Percentiles rank a stretch among this genome's conserved stretches.
These are phyloP conservation scores for Torymus auratus DNA, from an alignment of 2,888 invertebrate species.

Conservation along the genomic window DNA sequence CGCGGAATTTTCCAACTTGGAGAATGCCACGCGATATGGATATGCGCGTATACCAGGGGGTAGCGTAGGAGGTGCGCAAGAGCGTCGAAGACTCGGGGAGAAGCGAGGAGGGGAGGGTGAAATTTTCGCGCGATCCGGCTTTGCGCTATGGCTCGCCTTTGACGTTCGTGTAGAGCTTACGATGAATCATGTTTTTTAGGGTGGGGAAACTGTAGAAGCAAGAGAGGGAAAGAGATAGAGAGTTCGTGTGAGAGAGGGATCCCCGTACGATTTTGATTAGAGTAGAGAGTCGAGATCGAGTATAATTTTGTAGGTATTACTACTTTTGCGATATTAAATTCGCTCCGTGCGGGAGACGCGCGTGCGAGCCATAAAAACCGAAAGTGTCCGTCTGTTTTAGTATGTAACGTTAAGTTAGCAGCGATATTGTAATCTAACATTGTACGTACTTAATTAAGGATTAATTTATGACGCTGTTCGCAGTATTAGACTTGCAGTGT, in stretches of 20 bases:
- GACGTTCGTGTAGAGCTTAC: no score
- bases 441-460: constrained; percentile 52
- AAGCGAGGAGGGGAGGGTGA: no score
- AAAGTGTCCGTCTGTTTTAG: constrained; percentile 40
- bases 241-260: no score
- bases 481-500: constrained; percentile 53
- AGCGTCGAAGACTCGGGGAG: neutral
- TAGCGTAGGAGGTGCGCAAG: neutral
- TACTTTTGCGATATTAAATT: constrained; percentile 25
- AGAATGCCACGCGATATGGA: neutral
- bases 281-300: neutral
- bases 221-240: no score
- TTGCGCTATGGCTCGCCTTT: no score
- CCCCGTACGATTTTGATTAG: no score
- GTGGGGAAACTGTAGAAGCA: no score
- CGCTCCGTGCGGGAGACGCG: neutral
- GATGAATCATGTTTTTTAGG: no score
- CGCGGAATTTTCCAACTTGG: constrained; percentile 20
- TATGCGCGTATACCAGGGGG: neutral
- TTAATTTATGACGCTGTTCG: constrained; percentile 53
- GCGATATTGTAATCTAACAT: constrained; percentile 43
- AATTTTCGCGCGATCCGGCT: no score
- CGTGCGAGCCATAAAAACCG: constrained; percentile 28
- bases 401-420: constrained; percentile 35
- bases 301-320: constrained; percentile 14